Conservation (phyloP, 2,113 vertebrate species). For the Enhydra lutris region DNA sequence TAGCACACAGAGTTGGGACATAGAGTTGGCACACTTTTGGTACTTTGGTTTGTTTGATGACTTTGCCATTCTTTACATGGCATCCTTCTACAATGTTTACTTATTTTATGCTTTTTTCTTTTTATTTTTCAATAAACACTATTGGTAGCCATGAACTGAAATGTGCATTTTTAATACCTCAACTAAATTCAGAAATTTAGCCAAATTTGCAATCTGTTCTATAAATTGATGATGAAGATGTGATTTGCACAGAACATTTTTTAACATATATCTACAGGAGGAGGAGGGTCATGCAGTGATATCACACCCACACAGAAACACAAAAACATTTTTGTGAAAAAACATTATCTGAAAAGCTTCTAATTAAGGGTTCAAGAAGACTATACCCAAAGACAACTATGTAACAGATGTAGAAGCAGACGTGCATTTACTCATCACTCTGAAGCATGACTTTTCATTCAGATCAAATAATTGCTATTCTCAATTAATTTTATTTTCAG, state of each 20-base stretch:
- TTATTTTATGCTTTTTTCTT: not conserved
- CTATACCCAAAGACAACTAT: not conserved
- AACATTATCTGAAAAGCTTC: not conserved
- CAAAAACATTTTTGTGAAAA: not conserved
- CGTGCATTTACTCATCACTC: not conserved
- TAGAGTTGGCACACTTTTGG: not conserved
- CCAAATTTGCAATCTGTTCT: not conserved
- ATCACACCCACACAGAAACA: not conserved
- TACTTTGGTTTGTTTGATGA: not conserved
- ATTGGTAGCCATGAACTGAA: not conserved
- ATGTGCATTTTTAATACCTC: not conserved
- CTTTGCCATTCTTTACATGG: not conserved
- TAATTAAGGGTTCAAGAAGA: not conserved
- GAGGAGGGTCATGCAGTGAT: not conserved
- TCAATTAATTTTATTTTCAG: slow-evolving; percentile 28
- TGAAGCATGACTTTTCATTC: slow-evolving; percentile 28
- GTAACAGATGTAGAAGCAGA: not conserved
- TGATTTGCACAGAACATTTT: not conserved
- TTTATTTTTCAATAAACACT: not conserved
- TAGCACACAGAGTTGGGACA: not conserved
- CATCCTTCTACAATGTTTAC: not conserved
- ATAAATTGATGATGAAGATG: not conserved
- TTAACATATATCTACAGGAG: not conserved
- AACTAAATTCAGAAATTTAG: not conserved
- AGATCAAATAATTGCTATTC: slow-evolving; percentile 5